Conservation (phyloP, 2,797 vertebrate species). For the Poecile montanus region DNA sequence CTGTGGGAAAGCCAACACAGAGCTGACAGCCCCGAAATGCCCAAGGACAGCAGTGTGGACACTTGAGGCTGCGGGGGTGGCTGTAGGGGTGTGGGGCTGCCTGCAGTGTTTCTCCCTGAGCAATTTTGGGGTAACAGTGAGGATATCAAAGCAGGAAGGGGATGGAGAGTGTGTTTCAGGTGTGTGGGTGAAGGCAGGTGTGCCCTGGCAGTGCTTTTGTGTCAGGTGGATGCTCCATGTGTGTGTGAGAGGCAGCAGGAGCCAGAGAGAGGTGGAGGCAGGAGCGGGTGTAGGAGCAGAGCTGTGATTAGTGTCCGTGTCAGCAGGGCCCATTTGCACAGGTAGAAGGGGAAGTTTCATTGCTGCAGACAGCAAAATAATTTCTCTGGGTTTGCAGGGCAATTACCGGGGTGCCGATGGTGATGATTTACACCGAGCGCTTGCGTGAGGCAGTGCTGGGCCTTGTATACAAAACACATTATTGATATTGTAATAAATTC, state of each 20-base stretch:
- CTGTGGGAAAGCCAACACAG: neutral
- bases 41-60: rapidly evolving
- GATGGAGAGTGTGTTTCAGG: neutral
- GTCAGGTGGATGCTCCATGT: rapidly evolving
- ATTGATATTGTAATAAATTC: conserved; percentile 71
- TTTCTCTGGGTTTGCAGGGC: conserved; percentile 58
- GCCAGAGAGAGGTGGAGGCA: neutral
- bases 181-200: neutral
- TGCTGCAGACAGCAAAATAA: conserved; percentile 38
- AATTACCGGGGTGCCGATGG: conserved; percentile 39
- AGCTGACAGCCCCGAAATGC: neutral
- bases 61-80: neutral
- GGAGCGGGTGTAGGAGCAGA: neutral
- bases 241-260: neutral
- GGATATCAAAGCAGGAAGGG: neutral
- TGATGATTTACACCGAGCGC: conserved; percentile 53
- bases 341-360: conserved; percentile 13
- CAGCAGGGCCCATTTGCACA: conserved; percentile 6
- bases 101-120: neutral
- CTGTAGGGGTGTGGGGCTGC: neutral
- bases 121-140: neutral
- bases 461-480: conserved; percentile 68
- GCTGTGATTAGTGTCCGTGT: neutral
- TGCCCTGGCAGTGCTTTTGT: neutral
- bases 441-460: neutral